Evolutionary conservation across 2,888 invertebrate species (phyloP).

Genomic region (Labia minor): DNA sequence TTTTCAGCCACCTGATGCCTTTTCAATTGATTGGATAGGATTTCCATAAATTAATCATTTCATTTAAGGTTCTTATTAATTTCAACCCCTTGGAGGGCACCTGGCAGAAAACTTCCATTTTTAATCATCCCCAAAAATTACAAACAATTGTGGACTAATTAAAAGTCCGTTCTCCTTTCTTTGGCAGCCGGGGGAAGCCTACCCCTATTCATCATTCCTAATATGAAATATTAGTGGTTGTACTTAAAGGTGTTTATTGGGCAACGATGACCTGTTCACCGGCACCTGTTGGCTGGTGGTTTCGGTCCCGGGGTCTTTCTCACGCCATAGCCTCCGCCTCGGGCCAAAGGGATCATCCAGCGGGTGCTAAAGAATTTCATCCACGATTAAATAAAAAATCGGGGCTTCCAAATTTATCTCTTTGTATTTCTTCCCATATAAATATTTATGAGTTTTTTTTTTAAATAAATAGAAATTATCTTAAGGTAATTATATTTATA

Average conservation of each 20-base stretch:
- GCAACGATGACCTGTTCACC: not conserved
- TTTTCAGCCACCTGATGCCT: too few species aligned
- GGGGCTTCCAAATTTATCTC: not conserved
- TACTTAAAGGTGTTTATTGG: conserved; percentile 13
- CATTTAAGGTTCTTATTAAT: not conserved
- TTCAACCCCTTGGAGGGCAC: not conserved
- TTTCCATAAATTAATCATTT: too few species aligned
- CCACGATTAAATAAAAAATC: too few species aligned
- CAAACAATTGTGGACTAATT: not conserved
- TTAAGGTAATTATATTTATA: not conserved
- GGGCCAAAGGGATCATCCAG: not conserved
- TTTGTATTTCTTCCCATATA: not conserved
- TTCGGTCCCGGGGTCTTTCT: not conserved
- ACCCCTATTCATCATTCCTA: not conserved
- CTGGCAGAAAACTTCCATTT: too few species aligned
- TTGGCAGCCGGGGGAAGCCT: not conserved
- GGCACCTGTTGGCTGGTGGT: not conserved
- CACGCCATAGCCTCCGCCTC: not conserved
- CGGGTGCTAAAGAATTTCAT: too few species aligned
- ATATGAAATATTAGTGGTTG: conserved; percentile 8
- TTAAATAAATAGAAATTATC: not conserved
- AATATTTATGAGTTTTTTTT: conserved; percentile 8
- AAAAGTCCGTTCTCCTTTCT: not conserved
- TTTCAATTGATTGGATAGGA: too few species aligned
- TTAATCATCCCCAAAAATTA: not conserved